Base-by-base conservation (phyloP, 2,797 vertebrate genomes). In the Alauda arvensis region DNA sequence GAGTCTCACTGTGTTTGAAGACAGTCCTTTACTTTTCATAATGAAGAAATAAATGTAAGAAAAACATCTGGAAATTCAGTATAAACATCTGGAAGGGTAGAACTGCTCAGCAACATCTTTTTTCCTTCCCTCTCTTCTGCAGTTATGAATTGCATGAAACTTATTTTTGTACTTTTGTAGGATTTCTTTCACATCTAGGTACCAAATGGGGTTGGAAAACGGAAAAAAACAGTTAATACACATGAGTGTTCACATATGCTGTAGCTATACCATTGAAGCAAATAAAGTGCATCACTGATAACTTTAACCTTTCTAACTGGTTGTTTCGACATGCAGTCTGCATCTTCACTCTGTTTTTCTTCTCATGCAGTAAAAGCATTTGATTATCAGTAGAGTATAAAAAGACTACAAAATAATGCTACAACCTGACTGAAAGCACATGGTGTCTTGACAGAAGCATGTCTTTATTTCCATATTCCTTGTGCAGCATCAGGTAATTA, bases 11-110 rank as follows among this genome's bases (percentile, higher is more conserved):
- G 26, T 71, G 26, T 88, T 88, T 63, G 45, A 83, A 92, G 80
- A 65, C 21, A 62, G 31, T 51, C 16, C 9, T 48, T 78, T 68
- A 42, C 52, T 78, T 75, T 37, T 16, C 89, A 34, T 42, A 84
- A 53, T 0, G 1, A 83, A 90, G 48, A 49, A 88, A 69, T 80
- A 80, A 88, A 83, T 77, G 37, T 68, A 71, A 77, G 25, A n/a
- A 82, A 83, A 89, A 80, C 39, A 83, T 91, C 69, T 92, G 78
- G 59, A 85, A 85, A 23, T 86, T 93, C 62, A 89, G 6, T 19
- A 25, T 84, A 91, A 91, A 91, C 78, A 83, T 91, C 59, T 94
- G 76, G 45, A 75, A 83, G 43, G 11, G 20, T 60, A 62, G 55
- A 91, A 83, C 21, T 62, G 26, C 55, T 83, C 79, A 71, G 69